Evolutionary conservation across 2,113 vertebrate species (phyloP), one percentile per base, ranked within the genome.

Genomic region (Vidua chalybeata): DNA sequence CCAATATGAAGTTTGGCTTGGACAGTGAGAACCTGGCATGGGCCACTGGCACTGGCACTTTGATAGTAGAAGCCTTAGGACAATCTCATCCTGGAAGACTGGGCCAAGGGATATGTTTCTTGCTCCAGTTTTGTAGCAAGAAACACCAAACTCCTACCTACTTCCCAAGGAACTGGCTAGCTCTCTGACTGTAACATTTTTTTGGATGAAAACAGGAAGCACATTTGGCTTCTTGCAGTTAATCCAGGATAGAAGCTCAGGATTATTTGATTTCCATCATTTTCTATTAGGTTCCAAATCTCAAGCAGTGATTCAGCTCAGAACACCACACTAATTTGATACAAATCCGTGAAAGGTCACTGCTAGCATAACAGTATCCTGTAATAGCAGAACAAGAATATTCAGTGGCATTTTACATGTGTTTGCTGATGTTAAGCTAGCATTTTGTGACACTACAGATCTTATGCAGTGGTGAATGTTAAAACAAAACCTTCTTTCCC

Each of bases 281-380:
- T 84, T 61, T 66, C 59, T 85, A 24, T 85, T 62, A 79, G 51
- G 84, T 79, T 16, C 10, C 13, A 80, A 86, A 76, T 56, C 55
- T 71, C 2, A 9, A 76, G 72, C 13, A 66, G 59, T 41, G 59
- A 69, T 80, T 95, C 71, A 88, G 63, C 79, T 92, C 69, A 82
- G 77, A 72, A 61, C 80, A 33, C 37, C 49, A 30, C 31, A 22
- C 11, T 90, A 76, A 88, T 93, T 87, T 80, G 75, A 48, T 84
- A 67, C 31, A 71, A 86, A 90, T 74, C 55, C 2, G 1, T 48
- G 79, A 93, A 93, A 95, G 92, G 90, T 96, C 93, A 92, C 14
- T 71, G 63, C 51, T 93, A 56, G 67, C 46, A n/a, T 76, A 94
- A 76, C 75, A 85, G 35, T 74, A 69, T 51, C 46, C 55, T 1